Evolutionary conservation across 2,797 vertebrate genomes (phyloP).

Genomic region (Phrynocephalus vlangalii): DNA sequence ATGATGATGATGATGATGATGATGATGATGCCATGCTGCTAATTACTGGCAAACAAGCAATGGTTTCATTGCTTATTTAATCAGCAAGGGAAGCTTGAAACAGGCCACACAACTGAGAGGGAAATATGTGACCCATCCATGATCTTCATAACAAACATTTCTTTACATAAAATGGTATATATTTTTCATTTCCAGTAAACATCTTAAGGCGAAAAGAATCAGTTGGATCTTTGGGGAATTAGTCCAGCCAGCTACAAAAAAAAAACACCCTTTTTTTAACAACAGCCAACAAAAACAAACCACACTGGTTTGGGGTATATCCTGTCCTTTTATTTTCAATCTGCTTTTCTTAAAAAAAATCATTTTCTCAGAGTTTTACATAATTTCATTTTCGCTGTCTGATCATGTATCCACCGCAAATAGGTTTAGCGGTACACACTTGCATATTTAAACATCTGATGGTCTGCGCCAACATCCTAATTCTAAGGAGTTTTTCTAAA

Average conservation of each 20-base stretch:
- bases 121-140: background rate
- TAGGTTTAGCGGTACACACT: constrained; percentile 62
- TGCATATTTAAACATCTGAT: constrained; percentile 67
- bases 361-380: background rate
- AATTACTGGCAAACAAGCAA: background rate
- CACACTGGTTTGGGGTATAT: background rate
- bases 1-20: no score
- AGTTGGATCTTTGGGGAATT: background rate
- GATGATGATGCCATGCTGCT: no score
- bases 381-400: background rate
- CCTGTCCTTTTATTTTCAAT: constrained; percentile 1
- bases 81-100: background rate
- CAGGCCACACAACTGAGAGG: background rate
- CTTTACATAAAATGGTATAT: background rate
- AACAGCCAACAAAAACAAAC: background rate
- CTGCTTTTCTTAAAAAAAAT: background rate
- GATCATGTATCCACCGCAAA: constrained; percentile 41
- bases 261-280: background rate
- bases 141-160: background rate
- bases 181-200: background rate
- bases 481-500: constrained; percentile 47
- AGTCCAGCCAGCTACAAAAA: background rate
- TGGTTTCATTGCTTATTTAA: background rate
- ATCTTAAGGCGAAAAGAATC: background rate
- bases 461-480: constrained; percentile 12